Evolutionary conservation across 2,888 invertebrate species (phyloP), one percentile per base, ranked within the genome.

Genomic region (Cephonodes hylas): DNA sequence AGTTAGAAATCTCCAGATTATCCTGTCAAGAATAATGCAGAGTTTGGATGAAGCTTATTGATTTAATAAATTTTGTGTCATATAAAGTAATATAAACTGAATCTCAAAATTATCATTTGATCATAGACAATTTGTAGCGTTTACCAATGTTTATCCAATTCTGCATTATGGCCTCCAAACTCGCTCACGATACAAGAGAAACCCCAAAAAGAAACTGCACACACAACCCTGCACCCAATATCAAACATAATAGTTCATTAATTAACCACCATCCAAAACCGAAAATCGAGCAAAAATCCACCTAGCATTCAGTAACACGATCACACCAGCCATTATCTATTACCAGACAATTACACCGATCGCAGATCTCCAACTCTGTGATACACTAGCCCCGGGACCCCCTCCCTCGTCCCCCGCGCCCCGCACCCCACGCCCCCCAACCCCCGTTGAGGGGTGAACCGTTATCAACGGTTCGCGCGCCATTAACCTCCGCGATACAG

Each of bases 401-500:
- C 68, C 70, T 64, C 63, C 59, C 38, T 23, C 46, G 61, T 58
- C 46, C 63, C 63, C 45, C 15, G 23, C 59, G 46, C 46, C 66
- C 64, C 71, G n/a, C n/a, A n/a, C 69, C 61, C 67, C 59, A 58
- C 22, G 67, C 64, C 63, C 70, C 74, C 69, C 42, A 42, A 45
- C 60, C 62, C 58, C 46, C 38, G 60, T 59, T n/a, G 57, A 60
- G 61, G 61, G 67, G 71, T 69, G 74, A 73, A 76, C 67, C 69
- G 73, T 78, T 90, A 90, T 91, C 90, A 82, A 87, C 72, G 78
- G 76, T 85, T 85, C 82, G 83, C 87, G 80, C 82, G 73, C 91
- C 90, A 90, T 91, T 90, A 89, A 85, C 87, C 87, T 79, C 73
- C 68, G 84, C 89, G 91, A 91, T 91, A 90, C 89, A 90, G 87